Evolutionary conservation across 1,140 invertebrate genomes (phyloP), one percentile per base, ranked within the genome.

Genomic region (Hylyphantes graminicola): DNA sequence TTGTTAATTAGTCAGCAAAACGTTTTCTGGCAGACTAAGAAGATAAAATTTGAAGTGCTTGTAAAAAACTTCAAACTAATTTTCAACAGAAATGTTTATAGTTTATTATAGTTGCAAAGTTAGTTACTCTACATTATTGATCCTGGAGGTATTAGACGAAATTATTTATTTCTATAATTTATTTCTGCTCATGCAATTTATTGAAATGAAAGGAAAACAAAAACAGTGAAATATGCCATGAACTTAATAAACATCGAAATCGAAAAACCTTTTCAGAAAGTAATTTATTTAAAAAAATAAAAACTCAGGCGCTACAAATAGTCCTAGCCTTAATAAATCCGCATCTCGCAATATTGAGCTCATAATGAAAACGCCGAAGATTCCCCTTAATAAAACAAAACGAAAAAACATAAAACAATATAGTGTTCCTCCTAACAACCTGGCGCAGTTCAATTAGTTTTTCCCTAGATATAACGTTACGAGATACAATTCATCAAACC

Each of bases 401-500:
- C 12, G n/a, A 15, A 51, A 17, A 5, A 3, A 48, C 12, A 68
- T 7, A 68, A 4, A 68, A 68, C 13, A 59, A n/a, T 59, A 59
- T 59, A 59, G 12, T 59, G 57, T 70, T 53, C 51, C 67, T 54
- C 19, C 72, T 11, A 74, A 19, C 72, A 74, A 74, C 51, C n/a
- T 9, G 13, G 11, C 19, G 4, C n/a, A 64, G 74, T 64, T 64
- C 74, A 76, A 76, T 76, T 76, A 76, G 59, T 64, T 13, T 50
- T 50, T 57, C 21, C n/a, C 9, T 51, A n/a, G 7, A 35, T 35
- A 35, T n/a, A 15, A 17, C 19, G 68, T 70, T 70, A 53, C 68
- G 35, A 53, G 50, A 15, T 67, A 50, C 76, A 67, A 78, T 78
- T 67, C 63, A 55, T 78, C 76, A 78, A 78, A 78, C 76, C 53